Evolutionary conservation across 2,888 invertebrate genomes (phyloP).

Genomic region (Halictus quadricinctus): DNA sequence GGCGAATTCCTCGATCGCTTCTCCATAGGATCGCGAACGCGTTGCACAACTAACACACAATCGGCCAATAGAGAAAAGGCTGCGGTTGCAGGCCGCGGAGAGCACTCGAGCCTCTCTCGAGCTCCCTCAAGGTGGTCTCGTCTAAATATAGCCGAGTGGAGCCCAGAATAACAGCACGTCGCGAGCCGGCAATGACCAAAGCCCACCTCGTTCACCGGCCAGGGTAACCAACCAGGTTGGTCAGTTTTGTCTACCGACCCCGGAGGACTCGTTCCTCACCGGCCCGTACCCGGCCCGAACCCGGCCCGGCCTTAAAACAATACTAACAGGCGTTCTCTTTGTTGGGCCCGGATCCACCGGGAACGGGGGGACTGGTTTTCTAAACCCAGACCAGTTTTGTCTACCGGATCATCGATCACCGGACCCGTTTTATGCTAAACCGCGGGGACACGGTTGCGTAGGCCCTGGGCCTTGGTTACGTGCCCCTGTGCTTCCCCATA

Average conservation of each 20-base stretch:
- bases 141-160: conserved; percentile 80
- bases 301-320: conserved; percentile 42
- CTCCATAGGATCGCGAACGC: conserved; percentile 46
- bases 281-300: not conserved
- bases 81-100: conserved; percentile 57
- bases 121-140: conserved; percentile 81
- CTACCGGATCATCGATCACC: conserved; percentile 56
- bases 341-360: conserved; percentile 14
- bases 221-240: conserved; percentile 63
- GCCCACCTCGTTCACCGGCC: conserved; percentile 70
- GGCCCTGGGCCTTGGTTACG: conserved; percentile 8
- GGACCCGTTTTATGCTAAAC: conserved; percentile 44
- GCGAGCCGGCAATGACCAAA: conserved; percentile 78
- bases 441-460: conserved; percentile 33
- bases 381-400: conserved; percentile 56
- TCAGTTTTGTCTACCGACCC: conserved; percentile 63
- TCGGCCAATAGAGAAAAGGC: conserved; percentile 60
- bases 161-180: conserved; percentile 79
- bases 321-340: conserved; percentile 35
- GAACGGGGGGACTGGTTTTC: conserved; percentile 43
- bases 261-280: conserved; percentile 13
- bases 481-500: conserved; percentile 11
- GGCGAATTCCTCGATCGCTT: conserved; percentile 54
- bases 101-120: conserved; percentile 60
- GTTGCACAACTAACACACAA: conserved; percentile 62